Conservation (phyloP, 2,888 invertebrate genomes). For the Sympetrum striolatum region DNA sequence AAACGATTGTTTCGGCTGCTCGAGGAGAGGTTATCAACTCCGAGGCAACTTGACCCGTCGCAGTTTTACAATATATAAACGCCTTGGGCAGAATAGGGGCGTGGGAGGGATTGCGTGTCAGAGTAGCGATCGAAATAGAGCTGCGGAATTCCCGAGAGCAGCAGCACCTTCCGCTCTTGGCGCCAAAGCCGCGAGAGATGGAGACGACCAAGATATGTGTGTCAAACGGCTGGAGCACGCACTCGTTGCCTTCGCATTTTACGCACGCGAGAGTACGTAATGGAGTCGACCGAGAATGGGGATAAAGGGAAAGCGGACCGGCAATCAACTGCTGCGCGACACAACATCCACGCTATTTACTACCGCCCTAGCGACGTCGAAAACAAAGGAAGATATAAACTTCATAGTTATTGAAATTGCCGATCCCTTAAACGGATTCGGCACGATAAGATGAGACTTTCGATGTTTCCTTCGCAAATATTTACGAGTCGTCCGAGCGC, state of each 20-base stretch:
- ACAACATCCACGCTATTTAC: constrained; percentile 1
- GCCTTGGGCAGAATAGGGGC: no score
- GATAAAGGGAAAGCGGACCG: constrained; percentile 37
- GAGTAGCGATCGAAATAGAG: constrained; percentile 33
- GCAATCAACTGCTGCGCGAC: constrained; percentile 11
- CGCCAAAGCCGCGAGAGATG: background rate
- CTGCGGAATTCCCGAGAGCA: constrained; percentile 9
- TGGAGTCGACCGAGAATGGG: constrained; percentile 19
- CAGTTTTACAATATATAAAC: no score
- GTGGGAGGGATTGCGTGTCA: background rate
- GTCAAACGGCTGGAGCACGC: background rate
- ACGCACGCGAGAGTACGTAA: constrained; percentile 14
- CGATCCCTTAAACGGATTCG: no score
- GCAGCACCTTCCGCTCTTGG: constrained; percentile 19
- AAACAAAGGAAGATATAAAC: no score
- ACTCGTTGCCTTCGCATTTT: background rate
- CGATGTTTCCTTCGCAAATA: no score
- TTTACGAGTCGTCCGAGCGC: no score
- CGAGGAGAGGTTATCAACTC: no score
- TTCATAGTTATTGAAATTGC: no score
- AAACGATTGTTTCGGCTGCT: no score
- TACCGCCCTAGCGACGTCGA: no score
- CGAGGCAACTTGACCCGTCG: no score
- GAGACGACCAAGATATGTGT: background rate
- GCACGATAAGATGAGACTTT: no score